Conservation (phyloP, 2,797 vertebrate species). For the Potorous gilbertii region DNA sequence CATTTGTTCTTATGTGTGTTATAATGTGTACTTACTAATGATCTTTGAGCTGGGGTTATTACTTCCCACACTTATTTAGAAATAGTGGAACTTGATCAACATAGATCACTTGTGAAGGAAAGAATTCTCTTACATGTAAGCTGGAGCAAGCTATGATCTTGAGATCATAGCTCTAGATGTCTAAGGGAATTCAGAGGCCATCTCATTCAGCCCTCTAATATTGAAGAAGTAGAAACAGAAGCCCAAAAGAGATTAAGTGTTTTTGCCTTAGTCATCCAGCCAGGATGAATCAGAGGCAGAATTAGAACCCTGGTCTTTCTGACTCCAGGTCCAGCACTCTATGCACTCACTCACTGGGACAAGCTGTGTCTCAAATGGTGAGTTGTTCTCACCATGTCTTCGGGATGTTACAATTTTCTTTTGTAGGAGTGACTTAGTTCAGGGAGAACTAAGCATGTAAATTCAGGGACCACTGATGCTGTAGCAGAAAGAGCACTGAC, state of each 20-base stretch:
- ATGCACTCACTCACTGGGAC: no score
- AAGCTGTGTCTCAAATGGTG: no score
- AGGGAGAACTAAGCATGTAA: no score
- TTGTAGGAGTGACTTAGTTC: no score
- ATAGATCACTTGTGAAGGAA: not conserved
- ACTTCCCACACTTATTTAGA: slow-evolving; percentile 12
- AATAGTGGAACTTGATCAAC: not conserved
- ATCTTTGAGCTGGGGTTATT: slow-evolving; percentile 12
- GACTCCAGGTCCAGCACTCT: no score
- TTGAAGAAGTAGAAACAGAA: not conserved
- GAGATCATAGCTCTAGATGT: not conserved
- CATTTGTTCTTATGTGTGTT: slow-evolving; percentile 39
- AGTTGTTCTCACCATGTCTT: no score
- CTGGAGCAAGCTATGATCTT: not conserved
- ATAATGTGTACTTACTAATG: slow-evolving; percentile 28
- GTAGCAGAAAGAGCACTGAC: no score
- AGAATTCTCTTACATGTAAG: not conserved
- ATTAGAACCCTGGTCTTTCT: no score
- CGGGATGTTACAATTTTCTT: no score
- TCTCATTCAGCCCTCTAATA: not conserved
- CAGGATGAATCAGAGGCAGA: no score
- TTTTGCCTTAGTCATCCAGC: not conserved
- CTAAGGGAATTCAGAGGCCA: not conserved
- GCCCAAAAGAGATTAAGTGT: not conserved
- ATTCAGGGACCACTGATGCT: no score